These are phyloP conservation scores for Melanotaenia trifasciata DNA, from an alignment of 2,797 vertebrate species.

Conservation along the genomic window DNA sequence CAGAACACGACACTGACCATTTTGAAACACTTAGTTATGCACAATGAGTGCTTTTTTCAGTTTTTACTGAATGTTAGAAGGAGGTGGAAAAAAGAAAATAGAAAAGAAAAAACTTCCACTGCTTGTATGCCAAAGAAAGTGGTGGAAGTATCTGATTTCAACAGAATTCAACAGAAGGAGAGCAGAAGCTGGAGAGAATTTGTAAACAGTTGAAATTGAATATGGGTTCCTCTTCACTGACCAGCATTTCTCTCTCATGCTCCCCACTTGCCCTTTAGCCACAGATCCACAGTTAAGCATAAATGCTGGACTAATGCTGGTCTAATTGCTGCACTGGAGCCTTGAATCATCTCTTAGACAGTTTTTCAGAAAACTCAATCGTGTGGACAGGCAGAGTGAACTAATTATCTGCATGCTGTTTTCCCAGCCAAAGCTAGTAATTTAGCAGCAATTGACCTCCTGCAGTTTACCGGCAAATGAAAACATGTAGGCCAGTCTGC, in stretches of 20 bases:
- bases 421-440: conserved; percentile 85
- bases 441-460: conserved; percentile 88
- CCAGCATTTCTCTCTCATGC: conserved; percentile 29
- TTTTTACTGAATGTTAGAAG: background rate
- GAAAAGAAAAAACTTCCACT: background rate
- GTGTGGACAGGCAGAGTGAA: conserved; percentile 83
- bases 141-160: conserved; percentile 2
- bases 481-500: conserved; percentile 82
- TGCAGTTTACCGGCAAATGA: conserved; percentile 82
- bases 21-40: conserved; percentile 20
- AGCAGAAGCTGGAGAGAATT: background rate
- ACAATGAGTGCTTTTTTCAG: conserved; percentile 12
- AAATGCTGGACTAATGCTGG: conserved; percentile 77
- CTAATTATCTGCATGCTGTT: conserved; percentile 87
- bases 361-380: conserved; percentile 84
- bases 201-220: conserved; percentile 3
- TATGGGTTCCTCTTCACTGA: conserved; percentile 18
- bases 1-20: conserved; percentile 22
- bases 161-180: background rate
- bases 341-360: conserved; percentile 73
- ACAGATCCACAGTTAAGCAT: conserved; percentile 52
- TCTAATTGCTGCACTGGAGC: conserved; percentile 82
- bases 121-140: background rate
- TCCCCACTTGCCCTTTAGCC: conserved; percentile 31
- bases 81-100: background rate